A percentile compares a stretch with the other conserved stretches of the same genome.
phyloP scores from a whole-genome alignment of 2,113 vertebrate species.

The Nematolebias whitei region DNA sequence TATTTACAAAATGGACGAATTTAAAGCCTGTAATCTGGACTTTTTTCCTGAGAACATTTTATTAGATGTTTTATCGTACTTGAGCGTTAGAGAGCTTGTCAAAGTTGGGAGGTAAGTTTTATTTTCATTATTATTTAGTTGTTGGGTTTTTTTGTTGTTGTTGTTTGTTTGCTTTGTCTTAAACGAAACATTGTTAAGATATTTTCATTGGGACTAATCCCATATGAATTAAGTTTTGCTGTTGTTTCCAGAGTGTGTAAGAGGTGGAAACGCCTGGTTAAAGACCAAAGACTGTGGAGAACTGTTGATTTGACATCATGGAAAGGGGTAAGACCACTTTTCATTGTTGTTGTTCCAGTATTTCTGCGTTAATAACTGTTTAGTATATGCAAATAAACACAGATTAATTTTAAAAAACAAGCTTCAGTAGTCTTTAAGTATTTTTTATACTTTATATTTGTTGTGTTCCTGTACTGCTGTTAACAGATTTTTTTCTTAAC shows the following conservation, averaged over 20 bases:
- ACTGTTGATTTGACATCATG: constrained; percentile 78
- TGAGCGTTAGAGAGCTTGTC: constrained; percentile 76
- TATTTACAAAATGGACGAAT: constrained; percentile 79
- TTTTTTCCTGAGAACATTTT: constrained; percentile 81
- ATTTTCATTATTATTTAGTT: constrained; percentile 4
- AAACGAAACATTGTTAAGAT: constrained; percentile 13
- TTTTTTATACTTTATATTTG: not conserved
- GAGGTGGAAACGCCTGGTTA: constrained; percentile 80
- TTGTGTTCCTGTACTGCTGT: constrained; percentile 28
- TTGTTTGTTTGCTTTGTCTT: not conserved
- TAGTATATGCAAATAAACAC: too few relatives aligned
- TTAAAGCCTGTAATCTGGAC: constrained; percentile 67
- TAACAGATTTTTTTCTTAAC: constrained; percentile 1
- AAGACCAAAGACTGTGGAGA: constrained; percentile 82
- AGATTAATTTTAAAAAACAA: not conserved
- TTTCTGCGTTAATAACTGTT: too few relatives aligned
- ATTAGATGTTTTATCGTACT: constrained; percentile 80
- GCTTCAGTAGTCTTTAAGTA: not conserved
- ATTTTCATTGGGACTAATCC: constrained; percentile 27
- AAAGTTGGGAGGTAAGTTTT: constrained; percentile 73
- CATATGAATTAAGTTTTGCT: constrained; percentile 13
- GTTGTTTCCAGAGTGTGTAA: constrained; percentile 76
- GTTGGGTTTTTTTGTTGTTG: not conserved
- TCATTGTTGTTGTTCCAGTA: not conserved
- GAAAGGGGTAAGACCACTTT: constrained; percentile 73